phyloP scores from a whole-genome alignment of 2,797 vertebrate species.

The Leptoclinus maculatus region DNA sequence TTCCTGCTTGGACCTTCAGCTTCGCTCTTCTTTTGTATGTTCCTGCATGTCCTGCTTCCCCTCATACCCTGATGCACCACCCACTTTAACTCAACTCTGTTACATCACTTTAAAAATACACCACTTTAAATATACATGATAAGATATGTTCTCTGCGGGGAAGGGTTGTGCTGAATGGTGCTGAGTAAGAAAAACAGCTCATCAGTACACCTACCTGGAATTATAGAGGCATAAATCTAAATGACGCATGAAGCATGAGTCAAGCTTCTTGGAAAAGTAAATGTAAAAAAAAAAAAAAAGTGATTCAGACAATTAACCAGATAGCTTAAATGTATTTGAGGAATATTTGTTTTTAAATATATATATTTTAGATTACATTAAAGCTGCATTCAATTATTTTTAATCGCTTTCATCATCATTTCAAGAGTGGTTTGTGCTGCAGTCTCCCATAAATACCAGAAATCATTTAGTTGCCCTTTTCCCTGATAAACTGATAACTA shows the following conservation, averaged over 20 bases:
- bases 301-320: background rate
- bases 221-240: conserved; percentile 36
- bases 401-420: too few species aligned
- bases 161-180: conserved; percentile 40
- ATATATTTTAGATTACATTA: too few species aligned
- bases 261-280: background rate
- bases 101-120: conserved; percentile 12
- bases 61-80: background rate
- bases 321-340: background rate
- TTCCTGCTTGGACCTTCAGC: background rate
- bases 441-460: background rate
- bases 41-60: conserved; percentile 12
- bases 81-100: conserved; percentile 23
- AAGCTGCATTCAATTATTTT: too few species aligned
- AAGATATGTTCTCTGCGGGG: conserved; percentile 28
- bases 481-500: background rate
- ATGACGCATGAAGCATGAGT: conserved; percentile 33
- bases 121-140: conserved; percentile 44
- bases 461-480: background rate
- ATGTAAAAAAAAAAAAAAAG: too few species aligned
- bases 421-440: background rate
- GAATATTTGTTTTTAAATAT: background rate
- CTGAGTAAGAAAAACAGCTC: conserved; percentile 47
- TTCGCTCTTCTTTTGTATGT: conserved; percentile 6
- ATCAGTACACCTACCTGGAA: conserved; percentile 52